Evolutionary conservation across 2,797 vertebrate genomes (phyloP), one percentile per base, ranked within the genome.

Genomic region (Synaphobranchus kaupii): DNA sequence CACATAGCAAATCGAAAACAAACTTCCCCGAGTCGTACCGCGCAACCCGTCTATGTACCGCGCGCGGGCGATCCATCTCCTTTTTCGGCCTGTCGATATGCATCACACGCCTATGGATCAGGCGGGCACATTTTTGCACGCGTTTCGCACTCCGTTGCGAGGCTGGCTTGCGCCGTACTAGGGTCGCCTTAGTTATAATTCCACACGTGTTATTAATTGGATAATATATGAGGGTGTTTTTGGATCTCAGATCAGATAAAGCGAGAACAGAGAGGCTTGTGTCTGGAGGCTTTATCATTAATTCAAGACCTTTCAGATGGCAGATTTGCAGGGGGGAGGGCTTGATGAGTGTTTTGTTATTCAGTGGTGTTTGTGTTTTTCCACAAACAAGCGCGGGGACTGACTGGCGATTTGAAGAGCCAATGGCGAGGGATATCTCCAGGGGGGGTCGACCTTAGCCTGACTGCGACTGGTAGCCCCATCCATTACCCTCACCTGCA

Each of bases 201-300:
- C 78, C 78, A 50, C 47, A 50, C 22, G 47, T 81, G 78, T 81
- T 81, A 48, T 81, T 81, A 81, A 81, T 81, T 81, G 78, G 44
- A 81, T 81, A 81, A 81, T 81, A 81, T 81, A 81, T 81, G 78
- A 81, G 44, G 47, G 78, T 81, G 78, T 73, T 84, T 83, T 87
- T 87, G 86, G 82, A 87, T 87, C 86, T 87, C 81, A 83, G 86
- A 87, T 87, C 81, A 84, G 63, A 87, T 87, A 73, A 87, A 87
- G 82, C 9, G 86, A 87, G 82, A 84, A 87, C 86, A 87, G 86
- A 83, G 80, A 83, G 81, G 68, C 83, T 22, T 84, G 82, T 87
- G 82, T 87, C 86, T 87, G 47, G 81, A 83, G 86, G 82, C 81
- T 84, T 87, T 87, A 87, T 87, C 81, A 87, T 87, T 87, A 87